Evolutionary conservation across 2,113 vertebrate genomes (phyloP).

Genomic region (Bostrychus sinensis): DNA sequence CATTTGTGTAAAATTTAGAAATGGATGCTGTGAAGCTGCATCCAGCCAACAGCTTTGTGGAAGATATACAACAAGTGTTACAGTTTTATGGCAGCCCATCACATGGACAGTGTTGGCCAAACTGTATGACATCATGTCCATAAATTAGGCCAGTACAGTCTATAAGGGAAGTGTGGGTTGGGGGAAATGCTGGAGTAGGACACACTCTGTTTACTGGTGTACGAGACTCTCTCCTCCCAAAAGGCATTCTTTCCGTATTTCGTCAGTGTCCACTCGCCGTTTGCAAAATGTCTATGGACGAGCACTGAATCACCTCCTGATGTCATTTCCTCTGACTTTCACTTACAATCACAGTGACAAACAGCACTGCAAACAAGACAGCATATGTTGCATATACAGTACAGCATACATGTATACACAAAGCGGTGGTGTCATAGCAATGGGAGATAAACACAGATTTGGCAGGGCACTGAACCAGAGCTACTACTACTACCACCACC

Average conservation of each 20-base stretch:
- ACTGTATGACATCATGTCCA: slow-evolving; percentile 66
- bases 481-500: slow-evolving; percentile 2
- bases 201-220: slow-evolving; percentile 69
- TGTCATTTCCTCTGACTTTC: slow-evolving; percentile 74
- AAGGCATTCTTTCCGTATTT: slow-evolving; percentile 78
- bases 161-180: slow-evolving; percentile 53
- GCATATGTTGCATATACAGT: not conserved
- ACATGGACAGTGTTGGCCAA: slow-evolving; percentile 40
- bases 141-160: slow-evolving; percentile 54
- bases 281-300: slow-evolving; percentile 47
- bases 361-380: slow-evolving; percentile 15
- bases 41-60: slow-evolving; percentile 52
- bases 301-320: slow-evolving; percentile 65
- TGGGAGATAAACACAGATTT: slow-evolving; percentile 7
- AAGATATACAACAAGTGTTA: slow-evolving; percentile 58
- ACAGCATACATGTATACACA: not conserved
- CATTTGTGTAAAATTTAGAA: too few relatives aligned
- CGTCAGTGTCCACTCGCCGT: slow-evolving; percentile 68
- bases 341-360: slow-evolving; percentile 55
- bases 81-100: slow-evolving; percentile 53
- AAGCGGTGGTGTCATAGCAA: not conserved
- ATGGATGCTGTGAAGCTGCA: slow-evolving; percentile 36
- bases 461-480: slow-evolving; percentile 16
- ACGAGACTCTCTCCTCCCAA: slow-evolving; percentile 70
- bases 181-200: slow-evolving; percentile 36